These are phyloP conservation scores for Python bivittatus DNA, from an alignment of 2,113 vertebrate genomes.

Conservation along the genomic window DNA sequence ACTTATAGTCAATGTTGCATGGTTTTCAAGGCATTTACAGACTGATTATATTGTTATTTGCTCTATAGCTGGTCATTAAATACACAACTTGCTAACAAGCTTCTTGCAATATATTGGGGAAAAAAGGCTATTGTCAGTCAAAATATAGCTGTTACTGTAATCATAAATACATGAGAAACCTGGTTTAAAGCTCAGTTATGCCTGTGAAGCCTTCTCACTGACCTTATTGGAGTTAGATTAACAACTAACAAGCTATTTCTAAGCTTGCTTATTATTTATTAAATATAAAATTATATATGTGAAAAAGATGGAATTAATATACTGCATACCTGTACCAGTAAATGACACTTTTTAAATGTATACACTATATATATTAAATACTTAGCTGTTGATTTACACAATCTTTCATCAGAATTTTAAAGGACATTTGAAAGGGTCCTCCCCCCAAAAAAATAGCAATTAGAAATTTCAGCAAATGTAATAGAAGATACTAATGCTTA, in stretches of 20 bases:
- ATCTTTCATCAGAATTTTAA: constrained; percentile 22
- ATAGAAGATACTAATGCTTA: not conserved
- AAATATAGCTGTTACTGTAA: not conserved
- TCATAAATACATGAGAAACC: not conserved
- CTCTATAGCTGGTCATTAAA: not conserved
- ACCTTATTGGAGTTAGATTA: not conserved
- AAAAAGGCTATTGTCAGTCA: not conserved
- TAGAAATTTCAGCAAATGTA: not conserved
- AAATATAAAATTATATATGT: not conserved
- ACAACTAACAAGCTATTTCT: not conserved
- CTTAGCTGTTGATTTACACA: constrained; percentile 5
- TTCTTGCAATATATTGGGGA: not conserved
- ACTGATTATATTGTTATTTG: not conserved
- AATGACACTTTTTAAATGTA: constrained; percentile 24
- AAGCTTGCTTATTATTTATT: constrained; percentile 2
- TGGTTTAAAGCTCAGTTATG: not conserved
- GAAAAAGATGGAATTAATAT: not conserved
- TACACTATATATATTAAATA: constrained; percentile 18
- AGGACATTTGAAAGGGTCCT: constrained; percentile 24
- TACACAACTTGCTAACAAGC: not conserved
- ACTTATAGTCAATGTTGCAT: no score
- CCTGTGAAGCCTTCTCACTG: not conserved
- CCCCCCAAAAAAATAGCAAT: constrained; percentile 1
- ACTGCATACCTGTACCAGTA: not conserved
- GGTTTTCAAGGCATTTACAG: not conserved